Evolutionary conservation across 2,113 vertebrate species (phyloP), one percentile per base, ranked within the genome.

Genomic region (Menidia beryllina): DNA sequence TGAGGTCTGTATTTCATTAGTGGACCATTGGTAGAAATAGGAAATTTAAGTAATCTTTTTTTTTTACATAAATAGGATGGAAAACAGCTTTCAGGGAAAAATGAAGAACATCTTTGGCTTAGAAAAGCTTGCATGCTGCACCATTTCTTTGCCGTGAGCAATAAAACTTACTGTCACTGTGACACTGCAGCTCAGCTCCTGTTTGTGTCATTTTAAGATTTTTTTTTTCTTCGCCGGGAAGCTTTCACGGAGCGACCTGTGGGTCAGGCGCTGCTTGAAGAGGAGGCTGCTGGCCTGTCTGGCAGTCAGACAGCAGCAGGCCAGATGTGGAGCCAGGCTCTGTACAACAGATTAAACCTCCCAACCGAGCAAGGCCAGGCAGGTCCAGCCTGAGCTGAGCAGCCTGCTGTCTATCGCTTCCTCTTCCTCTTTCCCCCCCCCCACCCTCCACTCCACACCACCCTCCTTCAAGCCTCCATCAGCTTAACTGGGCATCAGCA

Each of bases 341-440:
- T 65, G 58, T 60, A 72, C 82, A 86, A 69, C 75, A 91, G 88
- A 91, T 90, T 87, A 89, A 77, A 80, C 61, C 69, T 66, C 76
- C 75, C 72, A 83, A 67, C 84, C 82, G 76, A 82, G 64, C 66
- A 61, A 75, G 67, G 72, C 71, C 68, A 53, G 49, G 64, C 66
- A 61, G 79, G 66, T 68, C 71, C 68, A 53, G 50, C 56, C 64
- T 61, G 77, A 81, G 74, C 77, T 76, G 70, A 75, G 67, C 68
- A 25, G 82, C 69, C 59, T 80, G 74, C 84, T 84, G 82, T 79
- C 87, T 86, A 79, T 75, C 63, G 23, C 58, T 50, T 77, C 77
- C 79, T 49, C 67, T 61, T 53, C 66, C 67, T 89, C 38, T 82
- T 76, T 82, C 76, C 61, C 75, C 76, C 61, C 75, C 75, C 74